These are phyloP conservation scores for Cheilosia urbana DNA, from an alignment of 2,888 invertebrate species.

Conservation along the genomic window DNA sequence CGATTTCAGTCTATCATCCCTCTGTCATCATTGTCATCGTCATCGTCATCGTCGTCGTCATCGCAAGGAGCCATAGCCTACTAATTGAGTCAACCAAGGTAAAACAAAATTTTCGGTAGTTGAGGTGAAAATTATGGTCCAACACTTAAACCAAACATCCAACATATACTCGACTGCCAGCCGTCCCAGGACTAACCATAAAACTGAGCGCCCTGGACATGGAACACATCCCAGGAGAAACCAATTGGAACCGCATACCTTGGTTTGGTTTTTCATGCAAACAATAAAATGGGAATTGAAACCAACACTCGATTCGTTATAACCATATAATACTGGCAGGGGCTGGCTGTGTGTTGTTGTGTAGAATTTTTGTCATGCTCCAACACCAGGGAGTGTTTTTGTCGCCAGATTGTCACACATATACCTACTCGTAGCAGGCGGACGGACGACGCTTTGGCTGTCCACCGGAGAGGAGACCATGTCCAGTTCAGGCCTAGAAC, in stretches of 20 bases:
- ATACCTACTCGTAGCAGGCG: not conserved
- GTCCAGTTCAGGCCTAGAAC: conserved; percentile 55
- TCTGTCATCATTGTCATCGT: conserved; percentile 44
- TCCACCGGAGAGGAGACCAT: not conserved
- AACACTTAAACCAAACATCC: conserved; percentile 64
- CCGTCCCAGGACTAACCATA: not conserved
- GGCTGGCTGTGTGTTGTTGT: conserved; percentile 27
- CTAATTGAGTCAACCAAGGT: conserved; percentile 73
- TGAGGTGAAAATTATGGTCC: conserved; percentile 73
- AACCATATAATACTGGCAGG: not conserved
- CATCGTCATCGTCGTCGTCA: conserved; percentile 39
- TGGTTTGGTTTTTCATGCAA: conserved; percentile 75
- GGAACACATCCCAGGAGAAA: conserved; percentile 55
- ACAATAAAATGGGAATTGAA: conserved; percentile 75
- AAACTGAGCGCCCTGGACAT: conserved; percentile 26
- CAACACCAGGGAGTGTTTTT: conserved; percentile 54
- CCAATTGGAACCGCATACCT: conserved; percentile 74
- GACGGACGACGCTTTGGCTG: not conserved
- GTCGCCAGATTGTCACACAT: conserved; percentile 66
- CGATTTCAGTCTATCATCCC: conserved; percentile 53
- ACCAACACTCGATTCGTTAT: conserved; percentile 74
- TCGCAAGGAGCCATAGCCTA: conserved; percentile 42
- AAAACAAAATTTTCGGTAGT: conserved; percentile 67
- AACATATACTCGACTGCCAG: conserved; percentile 12
- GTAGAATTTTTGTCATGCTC: conserved; percentile 50